phyloP scores from a whole-genome alignment of 2,888 invertebrate genomes.

The Cynaeus angustus region DNA sequence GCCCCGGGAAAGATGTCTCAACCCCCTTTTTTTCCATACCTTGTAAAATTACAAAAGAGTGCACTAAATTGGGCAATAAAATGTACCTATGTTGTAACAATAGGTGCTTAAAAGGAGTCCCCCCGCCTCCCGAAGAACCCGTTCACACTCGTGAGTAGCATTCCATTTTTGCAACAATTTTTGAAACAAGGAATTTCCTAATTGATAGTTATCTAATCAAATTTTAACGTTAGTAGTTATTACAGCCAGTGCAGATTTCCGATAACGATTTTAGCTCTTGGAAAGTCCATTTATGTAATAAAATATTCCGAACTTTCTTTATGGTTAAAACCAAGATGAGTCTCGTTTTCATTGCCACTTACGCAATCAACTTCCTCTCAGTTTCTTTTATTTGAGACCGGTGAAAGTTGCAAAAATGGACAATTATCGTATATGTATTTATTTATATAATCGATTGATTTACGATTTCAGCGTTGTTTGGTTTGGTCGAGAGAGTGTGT shows the following conservation, averaged over 20 bases:
- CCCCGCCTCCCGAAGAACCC: constrained; percentile 74
- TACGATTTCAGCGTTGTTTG: constrained; percentile 75
- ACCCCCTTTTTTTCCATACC: constrained; percentile 69
- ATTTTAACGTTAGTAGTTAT: too few species aligned
- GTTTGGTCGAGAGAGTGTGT: constrained; percentile 82
- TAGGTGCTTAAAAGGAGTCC: constrained; percentile 77
- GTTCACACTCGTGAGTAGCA: constrained; percentile 66
- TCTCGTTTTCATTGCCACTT: constrained; percentile 41
- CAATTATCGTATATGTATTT: background rate
- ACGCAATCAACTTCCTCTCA: constrained; percentile 19
- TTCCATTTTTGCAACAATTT: too few species aligned
- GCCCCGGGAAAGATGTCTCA: constrained; percentile 71
- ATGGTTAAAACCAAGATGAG: constrained; percentile 33
- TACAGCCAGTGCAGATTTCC: constrained; percentile 20
- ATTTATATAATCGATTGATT: constrained; percentile 38
- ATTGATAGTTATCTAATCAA: too few species aligned
- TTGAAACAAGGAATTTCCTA: too few species aligned
- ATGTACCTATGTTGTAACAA: constrained; percentile 76
- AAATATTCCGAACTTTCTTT: constrained; percentile 38
- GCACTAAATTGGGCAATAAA: constrained; percentile 73
- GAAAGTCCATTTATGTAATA: constrained; percentile 33
- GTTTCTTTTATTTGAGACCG: constrained; percentile 31
- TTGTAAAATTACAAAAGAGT: constrained; percentile 74
- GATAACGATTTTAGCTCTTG: constrained; percentile 9
- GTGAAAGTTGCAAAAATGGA: constrained; percentile 30